phyloP scores from a whole-genome alignment of 2,113 vertebrate genomes.

The Anthoscopus minutus region DNA sequence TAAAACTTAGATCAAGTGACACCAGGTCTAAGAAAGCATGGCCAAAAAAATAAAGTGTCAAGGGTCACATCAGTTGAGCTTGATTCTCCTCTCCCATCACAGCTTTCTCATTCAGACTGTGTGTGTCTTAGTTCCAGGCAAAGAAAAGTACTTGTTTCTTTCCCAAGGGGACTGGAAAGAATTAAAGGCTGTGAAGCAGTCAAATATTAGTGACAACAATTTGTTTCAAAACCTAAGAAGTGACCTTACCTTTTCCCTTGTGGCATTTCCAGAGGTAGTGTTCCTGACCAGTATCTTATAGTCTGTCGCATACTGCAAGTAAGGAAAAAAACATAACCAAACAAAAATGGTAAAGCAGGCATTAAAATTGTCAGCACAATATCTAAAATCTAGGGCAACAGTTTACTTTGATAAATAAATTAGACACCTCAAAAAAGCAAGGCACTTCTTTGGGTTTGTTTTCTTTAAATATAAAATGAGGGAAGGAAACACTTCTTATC shows the following conservation, averaged over 20 bases:
- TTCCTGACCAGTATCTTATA: slow-evolving; percentile 78
- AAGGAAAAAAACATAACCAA: background rate
- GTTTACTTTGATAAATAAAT: background rate
- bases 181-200: background rate
- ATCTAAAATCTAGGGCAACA: background rate
- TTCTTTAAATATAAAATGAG: background rate
- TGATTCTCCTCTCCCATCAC: background rate
- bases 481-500: background rate
- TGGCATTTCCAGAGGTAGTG: slow-evolving; percentile 76
- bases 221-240: background rate
- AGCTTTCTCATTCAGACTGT: background rate
- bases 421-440: background rate
- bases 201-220: background rate
- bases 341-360: background rate
- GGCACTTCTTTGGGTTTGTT: background rate
- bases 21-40: background rate
- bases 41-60: background rate
- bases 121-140: background rate
- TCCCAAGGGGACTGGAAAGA: background rate
- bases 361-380: background rate
- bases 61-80: background rate
- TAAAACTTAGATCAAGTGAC: background rate
- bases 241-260: slow-evolving; percentile 81
- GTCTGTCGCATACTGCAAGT: slow-evolving; percentile 82
- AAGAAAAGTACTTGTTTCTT: background rate